These are phyloP conservation scores for Arizona elegans DNA, from an alignment of 2,113 vertebrate species.

Conservation along the genomic window DNA sequence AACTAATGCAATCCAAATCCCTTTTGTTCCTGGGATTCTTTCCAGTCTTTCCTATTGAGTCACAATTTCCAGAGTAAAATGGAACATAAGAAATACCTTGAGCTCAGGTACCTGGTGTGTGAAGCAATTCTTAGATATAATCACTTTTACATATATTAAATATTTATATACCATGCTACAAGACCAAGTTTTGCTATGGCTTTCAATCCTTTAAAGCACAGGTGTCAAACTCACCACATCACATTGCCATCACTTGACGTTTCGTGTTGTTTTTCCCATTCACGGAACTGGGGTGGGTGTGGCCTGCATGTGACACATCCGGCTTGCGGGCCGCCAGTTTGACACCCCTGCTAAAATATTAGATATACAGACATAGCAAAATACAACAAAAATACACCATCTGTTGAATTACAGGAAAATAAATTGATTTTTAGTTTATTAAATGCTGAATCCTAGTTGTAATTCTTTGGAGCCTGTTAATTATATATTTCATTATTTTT, in stretches of 20 bases:
- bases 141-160: background rate
- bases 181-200: background rate
- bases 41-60: background rate
- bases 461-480: background rate
- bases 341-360: background rate
- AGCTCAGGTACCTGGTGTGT: background rate
- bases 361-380: background rate
- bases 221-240: too few relatives aligned
- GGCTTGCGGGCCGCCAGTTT: too few relatives aligned
- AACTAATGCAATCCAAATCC: background rate
- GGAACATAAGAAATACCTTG: background rate
- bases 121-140: background rate
- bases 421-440: background rate
- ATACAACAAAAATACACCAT: background rate
- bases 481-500: background rate
- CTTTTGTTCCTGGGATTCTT: background rate
- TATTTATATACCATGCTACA: background rate
- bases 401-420: background rate
- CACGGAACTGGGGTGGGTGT: too few relatives aligned
- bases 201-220: background rate
- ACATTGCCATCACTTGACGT: too few relatives aligned
- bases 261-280: too few relatives aligned
- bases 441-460: background rate
- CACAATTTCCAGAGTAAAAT: background rate
- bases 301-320: too few relatives aligned